Base-by-base conservation (phyloP, 2,888 invertebrate species). In the Zygaena filipendulae region DNA sequence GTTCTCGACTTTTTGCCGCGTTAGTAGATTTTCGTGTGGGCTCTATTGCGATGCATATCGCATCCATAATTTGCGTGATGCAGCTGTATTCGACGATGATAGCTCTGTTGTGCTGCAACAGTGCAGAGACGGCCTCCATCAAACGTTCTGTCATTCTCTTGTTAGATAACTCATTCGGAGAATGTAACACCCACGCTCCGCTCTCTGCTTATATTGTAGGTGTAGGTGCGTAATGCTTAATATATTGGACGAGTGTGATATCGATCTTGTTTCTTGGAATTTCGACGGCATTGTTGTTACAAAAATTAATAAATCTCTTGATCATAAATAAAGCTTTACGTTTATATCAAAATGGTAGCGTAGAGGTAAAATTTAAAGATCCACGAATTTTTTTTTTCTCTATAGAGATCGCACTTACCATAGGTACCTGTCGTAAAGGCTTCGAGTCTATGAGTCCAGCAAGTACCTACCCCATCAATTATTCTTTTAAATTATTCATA, bases 21-120 rank as follows among this genome's bases (percentile, higher is more conserved):
- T 51, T 52, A 52, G 52, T 49, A 47, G 47, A 49, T 53, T 60
- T 52, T 50, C 41, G 39, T 49, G 44, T 45, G 40, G 38, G 38
- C 40, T 50, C 48, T 56, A 54, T 55, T 47, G 45, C 46, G 58
- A 58, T 58, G 36, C 30, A 49, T 57, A 63, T 62, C 60, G 42
- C 41, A 35, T 29, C 41, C 38, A 49, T 64, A 67, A 70, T 70
- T 72, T 70, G 68, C 71, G 61, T 72, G 75, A 72, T 70, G 56
- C 61, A 59, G 61, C 62, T 50, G 51, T 64, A 71, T 63, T 53
- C 29, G 39, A 56, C 45, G 63, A 58, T 71, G 71, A 71, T 68
- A 67, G 64, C 49, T 49, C 35, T 33, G 37, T 42, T 33, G 42
- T 42, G 33, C 37, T 33, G 33, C 35, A 33, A 36, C 33, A 35